Conservation (phyloP, 2,113 vertebrate species). For the Pachycephala philippinensis region DNA sequence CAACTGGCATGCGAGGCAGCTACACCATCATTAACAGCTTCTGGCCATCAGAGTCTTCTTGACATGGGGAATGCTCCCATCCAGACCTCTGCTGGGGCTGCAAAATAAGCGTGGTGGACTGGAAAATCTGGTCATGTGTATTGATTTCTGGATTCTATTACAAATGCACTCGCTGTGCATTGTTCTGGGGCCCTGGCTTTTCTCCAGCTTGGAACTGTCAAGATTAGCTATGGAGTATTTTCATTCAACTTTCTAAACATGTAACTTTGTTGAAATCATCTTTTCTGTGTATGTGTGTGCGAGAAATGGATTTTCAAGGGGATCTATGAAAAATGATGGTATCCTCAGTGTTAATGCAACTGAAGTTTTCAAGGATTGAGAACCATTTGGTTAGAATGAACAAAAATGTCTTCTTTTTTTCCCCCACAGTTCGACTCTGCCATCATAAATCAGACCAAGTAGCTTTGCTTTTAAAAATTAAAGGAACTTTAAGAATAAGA, state of each 20-base stretch:
- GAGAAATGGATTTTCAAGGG: constrained; percentile 42
- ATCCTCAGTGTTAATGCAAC: not conserved
- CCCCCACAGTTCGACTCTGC: not conserved
- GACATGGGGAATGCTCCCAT: not conserved
- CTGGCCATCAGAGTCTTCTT: not conserved
- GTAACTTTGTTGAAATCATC: not conserved
- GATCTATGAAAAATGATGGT: not conserved
- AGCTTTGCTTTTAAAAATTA: not conserved
- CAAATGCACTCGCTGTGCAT: not conserved
- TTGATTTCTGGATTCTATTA: constrained; percentile 36
- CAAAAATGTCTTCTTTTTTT: not conserved
- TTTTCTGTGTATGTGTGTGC: not conserved
- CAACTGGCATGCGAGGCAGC: not conserved
- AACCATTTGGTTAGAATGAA: not conserved
- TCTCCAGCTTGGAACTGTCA: constrained; percentile 1
- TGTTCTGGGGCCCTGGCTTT: not conserved
- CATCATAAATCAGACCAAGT: constrained; percentile 14
- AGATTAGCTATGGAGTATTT: constrained; percentile 1
- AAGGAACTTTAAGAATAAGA: not conserved
- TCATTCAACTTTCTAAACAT: constrained; percentile 13
- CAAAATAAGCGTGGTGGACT: not conserved
- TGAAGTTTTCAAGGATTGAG: not conserved
- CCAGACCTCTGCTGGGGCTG: not conserved
- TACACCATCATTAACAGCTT: not conserved
- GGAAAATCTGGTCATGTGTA: constrained; percentile 40